Percentiles rank a stretch among this genome's conserved stretches.
Evolutionary conservation across 2,797 vertebrate species (phyloP).

Genomic region (Sebastes nivosus): DNA sequence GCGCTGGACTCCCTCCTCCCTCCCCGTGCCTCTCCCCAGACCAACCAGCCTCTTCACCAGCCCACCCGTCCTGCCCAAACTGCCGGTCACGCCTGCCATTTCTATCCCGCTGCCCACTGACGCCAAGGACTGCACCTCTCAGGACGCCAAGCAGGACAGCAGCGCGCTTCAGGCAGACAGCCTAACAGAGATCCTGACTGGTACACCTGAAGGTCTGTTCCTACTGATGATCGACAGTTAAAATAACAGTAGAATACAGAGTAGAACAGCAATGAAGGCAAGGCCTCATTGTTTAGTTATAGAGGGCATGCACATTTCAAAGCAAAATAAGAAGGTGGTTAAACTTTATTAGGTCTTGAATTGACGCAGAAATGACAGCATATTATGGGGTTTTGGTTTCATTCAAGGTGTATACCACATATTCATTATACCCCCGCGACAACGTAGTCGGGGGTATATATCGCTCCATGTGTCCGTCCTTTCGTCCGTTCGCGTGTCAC

Average conservation of each 20-base stretch:
- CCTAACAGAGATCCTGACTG: slow-evolving; percentile 79
- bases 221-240: not conserved
- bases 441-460: too few species aligned
- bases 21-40: slow-evolving; percentile 26
- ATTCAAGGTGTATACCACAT: not conserved
- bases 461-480: too few species aligned
- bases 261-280: not conserved
- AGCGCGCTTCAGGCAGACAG: slow-evolving; percentile 71
- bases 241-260: not conserved
- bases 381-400: not conserved
- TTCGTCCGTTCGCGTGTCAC: too few species aligned
- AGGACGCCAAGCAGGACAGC: slow-evolving; percentile 83
- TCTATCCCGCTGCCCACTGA: slow-evolving; percentile 55
- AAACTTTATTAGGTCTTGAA: not conserved
- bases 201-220: slow-evolving; percentile 89
- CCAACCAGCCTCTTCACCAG: slow-evolving; percentile 50
- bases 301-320: not conserved
- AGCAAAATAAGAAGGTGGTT: not conserved
- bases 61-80: slow-evolving; percentile 39
- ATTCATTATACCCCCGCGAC: not conserved
- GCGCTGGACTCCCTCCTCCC: slow-evolving; percentile 85
- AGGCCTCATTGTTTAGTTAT: not conserved
- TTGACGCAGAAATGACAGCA: not conserved
- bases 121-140: slow-evolving; percentile 43
- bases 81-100: slow-evolving; percentile 46